A percentile compares a stretch with the other conserved stretches of the same genome.
Conservation (phyloP, 1,140 invertebrate species). For the Drosophila sproati region DNA sequence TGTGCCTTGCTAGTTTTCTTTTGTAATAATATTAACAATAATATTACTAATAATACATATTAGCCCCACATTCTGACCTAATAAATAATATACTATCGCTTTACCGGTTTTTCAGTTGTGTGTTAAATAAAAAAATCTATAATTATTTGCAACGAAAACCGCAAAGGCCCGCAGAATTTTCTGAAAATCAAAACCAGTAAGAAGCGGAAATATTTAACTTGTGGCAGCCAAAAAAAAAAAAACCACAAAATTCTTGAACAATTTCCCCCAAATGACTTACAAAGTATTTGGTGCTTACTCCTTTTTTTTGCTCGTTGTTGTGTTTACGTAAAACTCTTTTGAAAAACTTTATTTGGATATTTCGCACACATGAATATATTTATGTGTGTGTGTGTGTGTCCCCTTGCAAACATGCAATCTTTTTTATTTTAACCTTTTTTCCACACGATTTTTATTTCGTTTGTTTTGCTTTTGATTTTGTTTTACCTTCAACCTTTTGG, state of each 20-base stretch:
- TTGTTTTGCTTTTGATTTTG: constrained; percentile 57
- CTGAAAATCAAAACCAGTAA: no score
- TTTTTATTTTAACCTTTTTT: constrained; percentile 75
- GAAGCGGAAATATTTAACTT: no score
- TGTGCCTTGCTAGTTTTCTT: no score
- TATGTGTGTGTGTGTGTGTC: constrained; percentile 6
- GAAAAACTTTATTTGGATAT: constrained; percentile 37
- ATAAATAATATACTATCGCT: no score
- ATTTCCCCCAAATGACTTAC: constrained; percentile 3
- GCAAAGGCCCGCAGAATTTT: constrained; percentile 35
- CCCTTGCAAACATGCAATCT: constrained; percentile 69
- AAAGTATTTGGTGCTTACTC: constrained; percentile 13
- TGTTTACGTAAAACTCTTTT: constrained; percentile 45
- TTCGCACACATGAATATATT: constrained; percentile 28
- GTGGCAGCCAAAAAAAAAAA: not conserved
- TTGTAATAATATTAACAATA: no score
- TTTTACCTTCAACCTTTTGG: constrained; percentile 79
- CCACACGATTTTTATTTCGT: constrained; percentile 66
- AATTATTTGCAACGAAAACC: constrained; percentile 11
- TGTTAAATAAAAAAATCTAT: not conserved
- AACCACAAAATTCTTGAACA: constrained; percentile 29
- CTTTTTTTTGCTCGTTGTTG: constrained; percentile 21
- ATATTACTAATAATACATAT: no score
- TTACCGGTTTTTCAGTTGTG: no score
- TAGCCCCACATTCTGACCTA: no score